Evolutionary conservation across 2,113 vertebrate species (phyloP).

Genomic region (Cepphus grylle): DNA sequence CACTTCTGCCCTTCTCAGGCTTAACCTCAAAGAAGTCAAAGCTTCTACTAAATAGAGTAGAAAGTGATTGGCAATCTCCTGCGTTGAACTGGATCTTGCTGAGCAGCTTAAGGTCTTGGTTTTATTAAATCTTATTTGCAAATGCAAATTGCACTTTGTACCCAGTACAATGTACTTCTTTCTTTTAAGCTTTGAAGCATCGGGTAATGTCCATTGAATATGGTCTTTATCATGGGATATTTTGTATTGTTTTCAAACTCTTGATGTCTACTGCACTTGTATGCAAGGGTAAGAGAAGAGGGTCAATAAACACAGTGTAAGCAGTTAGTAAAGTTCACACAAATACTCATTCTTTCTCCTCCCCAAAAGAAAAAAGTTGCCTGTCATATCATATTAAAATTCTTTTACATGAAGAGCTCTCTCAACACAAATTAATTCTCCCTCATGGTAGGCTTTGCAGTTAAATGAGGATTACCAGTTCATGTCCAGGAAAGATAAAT

Average conservation of each 20-base stretch:
- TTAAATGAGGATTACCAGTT: slow-evolving; percentile 7
- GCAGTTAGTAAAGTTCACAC: not conserved
- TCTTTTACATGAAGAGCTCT: not conserved
- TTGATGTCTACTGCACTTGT: not conserved
- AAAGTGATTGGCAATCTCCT: not conserved
- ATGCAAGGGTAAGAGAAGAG: not conserved
- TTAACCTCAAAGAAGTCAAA: not conserved
- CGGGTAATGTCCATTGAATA: not conserved
- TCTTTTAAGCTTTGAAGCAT: not conserved
- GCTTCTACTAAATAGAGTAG: not conserved
- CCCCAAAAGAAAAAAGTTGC: not conserved
- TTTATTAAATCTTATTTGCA: not conserved
- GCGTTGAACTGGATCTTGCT: not conserved
- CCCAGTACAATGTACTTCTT: not conserved
- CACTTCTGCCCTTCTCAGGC: not conserved
- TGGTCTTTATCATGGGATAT: not conserved
- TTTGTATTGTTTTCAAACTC: not conserved
- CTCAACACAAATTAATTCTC: not conserved
- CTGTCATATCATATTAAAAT: not conserved
- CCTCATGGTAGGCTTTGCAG: not conserved
- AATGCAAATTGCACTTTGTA: not conserved
- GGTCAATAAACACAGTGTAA: not conserved
- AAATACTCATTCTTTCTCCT: not conserved
- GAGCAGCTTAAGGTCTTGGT: not conserved
- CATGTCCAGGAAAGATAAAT: slow-evolving; percentile 9